A percentile compares a stretch with the other conserved stretches of the same genome.
Conservation (phyloP, 2,888 invertebrate species). For the Agrochola circellaris region DNA sequence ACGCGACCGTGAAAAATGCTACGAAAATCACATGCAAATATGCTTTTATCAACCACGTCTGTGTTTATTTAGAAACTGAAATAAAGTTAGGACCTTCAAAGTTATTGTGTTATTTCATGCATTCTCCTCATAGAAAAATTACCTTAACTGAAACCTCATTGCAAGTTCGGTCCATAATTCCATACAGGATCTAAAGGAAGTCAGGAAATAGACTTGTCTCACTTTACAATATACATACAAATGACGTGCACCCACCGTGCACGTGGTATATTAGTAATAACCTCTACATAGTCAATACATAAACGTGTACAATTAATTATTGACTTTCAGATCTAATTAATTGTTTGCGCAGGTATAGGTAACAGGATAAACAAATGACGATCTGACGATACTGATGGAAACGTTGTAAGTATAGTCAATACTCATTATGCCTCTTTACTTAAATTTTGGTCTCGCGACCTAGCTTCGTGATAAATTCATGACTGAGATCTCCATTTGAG, state of each 20-base stretch:
- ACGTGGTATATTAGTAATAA: background rate
- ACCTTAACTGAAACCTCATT: background rate
- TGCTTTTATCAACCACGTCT: background rate
- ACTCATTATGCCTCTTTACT: background rate
- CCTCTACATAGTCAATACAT: conserved; percentile 12
- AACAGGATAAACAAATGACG: conserved; percentile 9
- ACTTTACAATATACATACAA: background rate
- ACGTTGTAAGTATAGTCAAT: background rate
- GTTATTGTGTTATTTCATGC: too few species aligned
- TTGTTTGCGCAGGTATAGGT: conserved; percentile 30
- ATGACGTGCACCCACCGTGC: too few species aligned
- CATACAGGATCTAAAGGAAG: conserved; percentile 7
- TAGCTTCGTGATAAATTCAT: background rate
- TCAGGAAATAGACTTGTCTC: conserved; percentile 8
- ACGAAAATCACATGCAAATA: background rate
- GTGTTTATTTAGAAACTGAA: background rate
- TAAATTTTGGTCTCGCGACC: background rate
- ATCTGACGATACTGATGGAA: background rate
- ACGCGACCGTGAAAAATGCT: conserved; percentile 9
- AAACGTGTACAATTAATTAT: conserved; percentile 1
- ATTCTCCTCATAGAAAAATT: background rate
- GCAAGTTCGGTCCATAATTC: background rate
- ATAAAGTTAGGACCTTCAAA: background rate
- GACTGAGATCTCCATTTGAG: background rate
- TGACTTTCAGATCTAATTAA: conserved; percentile 20